Evolutionary conservation across 2,113 vertebrate genomes (phyloP), one percentile per base, ranked within the genome.

Genomic region (Sphyrna mokarran): DNA sequence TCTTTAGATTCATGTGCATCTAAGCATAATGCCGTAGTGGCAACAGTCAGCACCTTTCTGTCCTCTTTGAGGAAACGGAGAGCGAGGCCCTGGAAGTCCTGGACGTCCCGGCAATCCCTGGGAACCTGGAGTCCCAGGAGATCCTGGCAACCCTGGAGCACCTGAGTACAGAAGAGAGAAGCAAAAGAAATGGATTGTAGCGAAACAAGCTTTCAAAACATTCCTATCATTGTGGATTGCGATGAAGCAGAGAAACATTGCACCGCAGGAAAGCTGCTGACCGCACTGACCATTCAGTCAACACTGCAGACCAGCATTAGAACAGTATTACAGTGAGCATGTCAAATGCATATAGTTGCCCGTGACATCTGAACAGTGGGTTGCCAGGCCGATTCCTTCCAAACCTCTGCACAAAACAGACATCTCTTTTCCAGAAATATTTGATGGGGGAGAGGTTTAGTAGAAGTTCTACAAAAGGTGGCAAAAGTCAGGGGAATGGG

Each of bases 101-200:
- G 98, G 97, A 89, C 95, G 96, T 40, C 98, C 98, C 76, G 97
- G 97, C 63, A 96, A 97, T 96, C 98, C 98, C 7, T 97, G 97
- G 96, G 97, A 97, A 76, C 98, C 99, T 87, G 97, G 97, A 68
- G 97, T 95, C 80, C 99, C 99, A 99, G 89, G 96, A 83, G 78
- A 0, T 96, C 96, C 10, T 2, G 95, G 72, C 61, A 91, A 69
- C 23, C 95, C 95, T 23, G 26, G n/a, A 63, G 4, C 23, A 96
- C 94, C 94, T 95, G 54, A 8, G 69, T 3, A 72, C 37, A 95
- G n/a, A 29, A 95, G 20, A 40, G 69, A 33, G 26, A 14, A 87
- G 48, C 66, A 29, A 58, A 22, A 83, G 29, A 83, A 83, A 90
- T 16, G 2, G 23, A 48, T 72, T 72, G 68, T 22, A 9, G 33